Conservation (phyloP, 2,113 vertebrate species). For the Atrichornis clamosus region DNA sequence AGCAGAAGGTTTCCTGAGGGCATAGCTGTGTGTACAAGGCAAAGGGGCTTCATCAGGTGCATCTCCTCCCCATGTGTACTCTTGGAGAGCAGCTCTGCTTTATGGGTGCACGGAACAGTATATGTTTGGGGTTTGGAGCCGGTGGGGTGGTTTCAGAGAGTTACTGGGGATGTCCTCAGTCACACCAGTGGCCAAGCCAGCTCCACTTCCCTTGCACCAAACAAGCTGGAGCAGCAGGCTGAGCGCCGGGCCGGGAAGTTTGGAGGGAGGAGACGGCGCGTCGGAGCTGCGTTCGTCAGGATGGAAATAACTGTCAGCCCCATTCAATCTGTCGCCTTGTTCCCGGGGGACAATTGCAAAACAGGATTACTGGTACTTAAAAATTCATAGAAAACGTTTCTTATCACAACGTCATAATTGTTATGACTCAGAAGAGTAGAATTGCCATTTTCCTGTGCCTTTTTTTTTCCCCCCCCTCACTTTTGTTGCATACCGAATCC, state of each 20-base stretch:
- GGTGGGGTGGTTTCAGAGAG: neutral
- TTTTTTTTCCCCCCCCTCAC: constrained; percentile 37
- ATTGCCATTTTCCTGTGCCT: constrained; percentile 75
- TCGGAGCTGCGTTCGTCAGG: constrained; percentile 11
- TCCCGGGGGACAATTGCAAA: constrained; percentile 59
- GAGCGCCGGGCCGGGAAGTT: constrained; percentile 27
- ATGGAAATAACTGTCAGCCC: constrained; percentile 63
- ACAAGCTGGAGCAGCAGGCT: constrained; percentile 1
- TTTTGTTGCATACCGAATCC: constrained; percentile 77
- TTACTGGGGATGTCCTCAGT: neutral
- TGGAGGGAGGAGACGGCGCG: neutral
- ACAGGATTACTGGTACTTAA: constrained; percentile 74
- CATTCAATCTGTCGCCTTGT: constrained; percentile 52
- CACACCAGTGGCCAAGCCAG: neutral
- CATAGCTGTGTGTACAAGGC: neutral
- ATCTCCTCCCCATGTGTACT: fast-evolving
- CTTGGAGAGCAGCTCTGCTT: neutral
- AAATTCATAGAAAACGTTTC: constrained; percentile 78
- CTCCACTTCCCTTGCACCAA: neutral
- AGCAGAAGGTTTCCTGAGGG: neutral
- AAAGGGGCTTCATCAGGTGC: neutral
- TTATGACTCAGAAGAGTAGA: constrained; percentile 77
- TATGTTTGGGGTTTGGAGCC: neutral
- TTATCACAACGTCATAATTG: constrained; percentile 76
- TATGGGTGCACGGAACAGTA: fast-evolving